Evolutionary conservation across 1,140 invertebrate species (phyloP).

Genomic region (Bombus turneri): DNA sequence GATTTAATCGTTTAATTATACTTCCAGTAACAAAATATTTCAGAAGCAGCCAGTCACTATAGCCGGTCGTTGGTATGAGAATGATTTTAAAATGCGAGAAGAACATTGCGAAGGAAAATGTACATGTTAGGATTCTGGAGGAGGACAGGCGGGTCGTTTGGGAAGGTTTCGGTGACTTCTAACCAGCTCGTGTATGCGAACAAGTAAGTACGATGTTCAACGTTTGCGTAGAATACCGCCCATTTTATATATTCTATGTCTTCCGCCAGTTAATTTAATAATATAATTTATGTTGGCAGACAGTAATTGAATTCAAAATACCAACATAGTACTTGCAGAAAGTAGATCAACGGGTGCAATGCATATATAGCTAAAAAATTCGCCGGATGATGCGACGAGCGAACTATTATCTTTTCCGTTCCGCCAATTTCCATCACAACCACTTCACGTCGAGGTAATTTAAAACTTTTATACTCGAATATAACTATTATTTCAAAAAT

Average conservation of each 20-base stretch:
- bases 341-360: conserved; percentile 90
- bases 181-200: conserved; percentile 96
- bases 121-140: conserved; percentile 94
- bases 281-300: conserved; percentile 51
- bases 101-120: conserved; percentile 92
- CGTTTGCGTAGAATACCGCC: not conserved
- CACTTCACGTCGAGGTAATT: conserved; percentile 54
- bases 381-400: conserved; percentile 93
- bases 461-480: not conserved
- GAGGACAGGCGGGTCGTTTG: conserved; percentile 90
- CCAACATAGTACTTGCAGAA: conserved; percentile 89
- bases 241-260: not conserved
- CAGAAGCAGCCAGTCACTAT: conserved; percentile 93
- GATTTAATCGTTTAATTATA: not conserved
- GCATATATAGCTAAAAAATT: conserved; percentile 91
- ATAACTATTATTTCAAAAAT: not conserved
- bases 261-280: not conserved
- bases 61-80: conserved; percentile 85
- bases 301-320: conserved; percentile 92
- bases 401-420: conserved; percentile 93
- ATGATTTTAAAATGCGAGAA: conserved; percentile 88
- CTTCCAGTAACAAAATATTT: conserved; percentile 55
- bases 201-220: conserved; percentile 82
- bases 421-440: conserved; percentile 73
- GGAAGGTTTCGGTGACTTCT: conserved; percentile 94